Evolutionary conservation across 2,113 vertebrate genomes (phyloP), one percentile per base, ranked within the genome.

Genomic region (Bos javanicus): DNA sequence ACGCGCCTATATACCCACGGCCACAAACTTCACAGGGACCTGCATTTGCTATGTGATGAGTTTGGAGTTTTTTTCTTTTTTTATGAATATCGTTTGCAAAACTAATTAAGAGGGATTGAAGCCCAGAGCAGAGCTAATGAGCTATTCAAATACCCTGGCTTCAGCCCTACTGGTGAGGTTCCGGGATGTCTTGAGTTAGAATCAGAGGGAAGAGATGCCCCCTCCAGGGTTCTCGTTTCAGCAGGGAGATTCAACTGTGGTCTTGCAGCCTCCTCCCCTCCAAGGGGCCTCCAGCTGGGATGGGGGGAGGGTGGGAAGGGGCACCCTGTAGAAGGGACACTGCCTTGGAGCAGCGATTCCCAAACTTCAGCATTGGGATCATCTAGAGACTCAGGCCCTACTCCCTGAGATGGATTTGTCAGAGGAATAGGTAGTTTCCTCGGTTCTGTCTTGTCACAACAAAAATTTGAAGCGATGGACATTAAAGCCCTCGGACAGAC

Each of bases 91-190:
- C 92, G 81, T 98, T 98, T 94, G 86, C 95, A 97, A 97, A 98
- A 94, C 97, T 98, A 97, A 98, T 98, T 95, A 98, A 92, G 95
- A 98, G 80, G 86, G 92, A 97, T 96, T 88, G 95, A 92, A 95
- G 91, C 97, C 97, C 89, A 93, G 95, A 97, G 97, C 92, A 93
- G 86, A 98, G 95, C 96, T 98, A 97, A 98, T 97, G 98, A 98
- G 96, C 94, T 97, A 93, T 98, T 97, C 97, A 96, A 84, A 95
- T 78, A 80, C 94, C 93, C 97, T 97, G 98, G 96, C 95, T 64
- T 52, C 85, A 36, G 84, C 94, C 90, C 89, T 50, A 50, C 85
- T 90, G 62, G n/a, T 67, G 52, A 62, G 57, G 86, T 86, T 52
- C 78, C 5, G 87, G 33, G 50, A 54, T 39, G 6, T 71, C 60